Percentiles rank a stretch among this genome's conserved stretches.
These are phyloP conservation scores for Falco peregrinus DNA, from an alignment of 2,797 vertebrate genomes.

Conservation along the genomic window DNA sequence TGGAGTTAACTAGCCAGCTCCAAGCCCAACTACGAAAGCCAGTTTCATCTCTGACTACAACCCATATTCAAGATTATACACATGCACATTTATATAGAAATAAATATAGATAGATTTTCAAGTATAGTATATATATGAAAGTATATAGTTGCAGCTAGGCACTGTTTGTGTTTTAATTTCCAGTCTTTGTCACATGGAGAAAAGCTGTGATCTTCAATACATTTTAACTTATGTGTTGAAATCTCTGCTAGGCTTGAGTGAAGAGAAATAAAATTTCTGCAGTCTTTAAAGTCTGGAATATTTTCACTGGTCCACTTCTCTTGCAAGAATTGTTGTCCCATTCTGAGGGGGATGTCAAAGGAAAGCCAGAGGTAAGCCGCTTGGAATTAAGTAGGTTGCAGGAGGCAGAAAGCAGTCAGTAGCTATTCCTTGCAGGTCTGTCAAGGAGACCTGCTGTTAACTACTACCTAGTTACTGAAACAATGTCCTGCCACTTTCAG, in stretches of 20 bases:
- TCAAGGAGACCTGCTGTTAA: background rate
- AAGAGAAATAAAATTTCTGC: background rate
- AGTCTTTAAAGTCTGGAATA: background rate
- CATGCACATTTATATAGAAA: background rate
- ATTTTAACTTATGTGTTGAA: background rate
- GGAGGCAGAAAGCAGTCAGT: background rate
- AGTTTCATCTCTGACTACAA: background rate
- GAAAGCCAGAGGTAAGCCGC: background rate
- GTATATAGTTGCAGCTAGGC: background rate
- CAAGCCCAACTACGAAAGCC: accelerated
- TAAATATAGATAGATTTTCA: background rate
- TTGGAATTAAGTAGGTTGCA: background rate
- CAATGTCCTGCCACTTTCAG: background rate
- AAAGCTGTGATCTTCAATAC: background rate
- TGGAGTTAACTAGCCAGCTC: background rate
- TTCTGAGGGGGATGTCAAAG: background rate
- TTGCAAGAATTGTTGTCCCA: background rate
- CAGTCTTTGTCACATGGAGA: background rate
- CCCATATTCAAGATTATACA: background rate
- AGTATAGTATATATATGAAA: background rate
- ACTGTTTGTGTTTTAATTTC: background rate
- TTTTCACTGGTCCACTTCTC: background rate
- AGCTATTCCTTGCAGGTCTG: background rate
- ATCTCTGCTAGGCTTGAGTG: background rate
- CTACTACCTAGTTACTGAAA: background rate